These are phyloP conservation scores for Gobius niger DNA, from an alignment of 2,113 vertebrate species.

Conservation along the genomic window DNA sequence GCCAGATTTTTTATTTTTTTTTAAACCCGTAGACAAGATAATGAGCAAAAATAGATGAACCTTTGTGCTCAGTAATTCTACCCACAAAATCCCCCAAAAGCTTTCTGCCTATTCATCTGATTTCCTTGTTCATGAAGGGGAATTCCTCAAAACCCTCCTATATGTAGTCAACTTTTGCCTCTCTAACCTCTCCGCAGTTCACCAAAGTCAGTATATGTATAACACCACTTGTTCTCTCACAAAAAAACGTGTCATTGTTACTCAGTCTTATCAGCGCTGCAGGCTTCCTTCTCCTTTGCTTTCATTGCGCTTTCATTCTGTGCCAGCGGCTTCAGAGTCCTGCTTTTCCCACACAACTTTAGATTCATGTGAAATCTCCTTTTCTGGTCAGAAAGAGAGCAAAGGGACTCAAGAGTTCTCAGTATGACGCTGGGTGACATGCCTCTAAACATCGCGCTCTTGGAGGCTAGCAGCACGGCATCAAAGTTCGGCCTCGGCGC, in stretches of 20 bases:
- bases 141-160: conserved; percentile 15
- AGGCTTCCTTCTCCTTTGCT: conserved; percentile 21
- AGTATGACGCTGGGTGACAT: conserved; percentile 13
- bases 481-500: not conserved
- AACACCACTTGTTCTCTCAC: conserved; percentile 21
- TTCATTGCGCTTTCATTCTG: conserved; percentile 24
- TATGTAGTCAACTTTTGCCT: conserved; percentile 4
- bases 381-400: conserved; percentile 42
- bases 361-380: conserved; percentile 45
- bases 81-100: conserved; percentile 19
- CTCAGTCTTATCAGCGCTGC: conserved; percentile 29
- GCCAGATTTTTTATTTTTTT: conserved; percentile 33
- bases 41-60: conserved; percentile 42
- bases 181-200: conserved; percentile 14
- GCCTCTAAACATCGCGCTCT: conserved; percentile 23
- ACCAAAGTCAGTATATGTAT: not conserved
- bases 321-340: conserved; percentile 20
- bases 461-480: not conserved
- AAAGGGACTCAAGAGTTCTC: conserved; percentile 29
- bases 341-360: conserved; percentile 24
- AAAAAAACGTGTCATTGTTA: conserved; percentile 32
- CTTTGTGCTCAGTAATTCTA: conserved; percentile 35
- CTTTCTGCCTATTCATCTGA: conserved; percentile 8
- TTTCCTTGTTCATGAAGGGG: not conserved
- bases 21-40: conserved; percentile 44